Base-by-base conservation (phyloP, 2,113 vertebrate species). In the Rhinopithecus roxellana region DNA sequence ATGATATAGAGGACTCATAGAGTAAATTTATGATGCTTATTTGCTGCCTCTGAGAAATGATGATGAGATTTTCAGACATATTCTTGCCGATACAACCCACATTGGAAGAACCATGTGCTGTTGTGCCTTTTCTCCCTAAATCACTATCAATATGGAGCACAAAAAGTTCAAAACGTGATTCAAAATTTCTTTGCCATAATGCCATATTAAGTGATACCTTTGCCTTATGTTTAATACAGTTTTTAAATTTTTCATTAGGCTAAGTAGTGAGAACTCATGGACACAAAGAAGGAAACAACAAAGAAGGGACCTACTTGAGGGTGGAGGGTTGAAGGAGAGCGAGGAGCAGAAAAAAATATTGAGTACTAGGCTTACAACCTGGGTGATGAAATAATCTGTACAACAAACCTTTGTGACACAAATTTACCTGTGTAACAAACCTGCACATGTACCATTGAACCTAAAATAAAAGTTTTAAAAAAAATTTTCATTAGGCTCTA, bases 61-160 rank as follows among this genome's bases (percentile, higher is more conserved):
- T 50, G 77, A 61, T 92, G 75, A 92, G 74, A 59, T 94, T 93
- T 94, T 59, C 84, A 93, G 88, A 84, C 23, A 74, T 22, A 3
- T 81, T 90, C 82, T 95, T 72, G 43, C 55, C 57, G 25, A 61
- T 70, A 25, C 12, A 90, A 72, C 30, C 59, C 35, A 67, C 57
- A 72, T 17, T 50, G 67, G n/a, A 38, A 93, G 75, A 35, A 80
- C 74, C 4, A 7, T 59, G 83, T 79, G 78, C 27, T 74, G 0
- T 78, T 40, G 13, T 77, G 12, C 9, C 78, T 75, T 38, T 50
- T 79, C 16, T 23, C 10, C 14, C 5, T 25, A 80, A 92, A 90
- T 96, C 79, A 61, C n/a, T 32, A 59, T 91, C 67, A 91, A 72
- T 18, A 12, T 14, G 27, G n/a, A 89, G 79, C 59, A 67, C 35